A percentile compares a stretch with the other conserved stretches of the same genome.
These are phyloP conservation scores for Choloepus didactylus DNA, from an alignment of 2,797 vertebrate species.

Conservation along the genomic window DNA sequence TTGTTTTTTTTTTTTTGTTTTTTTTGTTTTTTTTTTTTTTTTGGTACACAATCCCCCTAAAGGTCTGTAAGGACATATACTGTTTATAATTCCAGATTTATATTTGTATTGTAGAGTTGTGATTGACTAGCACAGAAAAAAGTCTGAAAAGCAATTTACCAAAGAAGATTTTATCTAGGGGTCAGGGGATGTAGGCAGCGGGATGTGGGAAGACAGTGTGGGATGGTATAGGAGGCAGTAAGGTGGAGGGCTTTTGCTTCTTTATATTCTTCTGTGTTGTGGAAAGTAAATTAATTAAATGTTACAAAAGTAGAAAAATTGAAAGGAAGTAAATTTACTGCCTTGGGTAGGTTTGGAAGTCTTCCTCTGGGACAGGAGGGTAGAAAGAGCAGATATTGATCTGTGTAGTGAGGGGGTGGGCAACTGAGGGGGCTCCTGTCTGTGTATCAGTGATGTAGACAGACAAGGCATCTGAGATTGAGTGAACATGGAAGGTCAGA, in stretches of 20 bases:
- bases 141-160: neutral
- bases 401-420: neutral
- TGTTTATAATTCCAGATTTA: neutral
- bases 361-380: neutral
- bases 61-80: neutral
- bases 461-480: neutral
- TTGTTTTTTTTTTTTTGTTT: too few species aligned
- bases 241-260: neutral
- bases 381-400: neutral
- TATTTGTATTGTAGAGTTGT: neutral
- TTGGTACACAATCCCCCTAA: neutral
- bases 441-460: neutral
- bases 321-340: neutral
- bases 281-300: neutral
- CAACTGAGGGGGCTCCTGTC: neutral
- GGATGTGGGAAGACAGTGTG: neutral
- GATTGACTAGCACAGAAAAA: neutral
- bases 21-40: too few species aligned
- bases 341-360: neutral
- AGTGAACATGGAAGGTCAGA: neutral
- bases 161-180: neutral
- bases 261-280: neutral
- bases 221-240: neutral
- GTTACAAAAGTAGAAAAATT: neutral
- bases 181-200: neutral